Evolutionary conservation across 64 coral and sea anemone genomes (phyloP).

Genomic region (Montipora cactus): DNA sequence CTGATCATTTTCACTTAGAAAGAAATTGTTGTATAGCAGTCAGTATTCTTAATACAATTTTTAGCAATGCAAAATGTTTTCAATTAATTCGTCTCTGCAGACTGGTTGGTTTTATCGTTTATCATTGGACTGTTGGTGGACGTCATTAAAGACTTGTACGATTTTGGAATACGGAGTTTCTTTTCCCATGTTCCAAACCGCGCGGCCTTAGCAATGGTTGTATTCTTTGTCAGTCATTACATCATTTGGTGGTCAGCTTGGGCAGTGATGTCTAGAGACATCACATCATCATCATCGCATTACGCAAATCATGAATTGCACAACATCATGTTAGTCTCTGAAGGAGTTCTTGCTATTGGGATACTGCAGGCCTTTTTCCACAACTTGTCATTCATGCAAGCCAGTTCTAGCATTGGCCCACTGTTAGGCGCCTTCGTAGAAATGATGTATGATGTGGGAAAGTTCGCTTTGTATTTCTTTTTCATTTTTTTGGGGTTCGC

Average conservation of each 20-base stretch:
- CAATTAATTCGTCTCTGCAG: not conserved
- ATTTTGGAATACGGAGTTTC: slow-evolving; percentile 8
- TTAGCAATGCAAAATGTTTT: not conserved
- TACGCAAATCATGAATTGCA: not conserved
- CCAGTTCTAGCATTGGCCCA: slow-evolving; percentile 3
- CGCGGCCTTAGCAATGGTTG: not conserved
- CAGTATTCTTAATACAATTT: not conserved
- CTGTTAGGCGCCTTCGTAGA: not conserved
- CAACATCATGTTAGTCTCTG: not conserved
- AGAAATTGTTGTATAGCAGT: no score
- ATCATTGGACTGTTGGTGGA: not conserved
- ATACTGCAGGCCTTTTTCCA: not conserved
- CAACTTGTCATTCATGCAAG: slow-evolving; percentile 20
- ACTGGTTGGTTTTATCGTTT: slow-evolving; percentile 4
- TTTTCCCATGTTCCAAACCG: not conserved
- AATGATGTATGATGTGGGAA: slow-evolving; percentile 27
- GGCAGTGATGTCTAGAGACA: not conserved
- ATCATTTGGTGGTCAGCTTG: not conserved
- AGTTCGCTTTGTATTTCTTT: slow-evolving; percentile 25
- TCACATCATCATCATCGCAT: not conserved
- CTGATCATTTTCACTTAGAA: no score
- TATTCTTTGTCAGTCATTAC: not conserved
- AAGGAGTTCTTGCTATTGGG: not conserved
- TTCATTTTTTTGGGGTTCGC: slow-evolving; percentile 31
- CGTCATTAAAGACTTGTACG: not conserved